Conservation (phyloP, 2,113 vertebrate species). For the Pygoscelis antarcticus region DNA sequence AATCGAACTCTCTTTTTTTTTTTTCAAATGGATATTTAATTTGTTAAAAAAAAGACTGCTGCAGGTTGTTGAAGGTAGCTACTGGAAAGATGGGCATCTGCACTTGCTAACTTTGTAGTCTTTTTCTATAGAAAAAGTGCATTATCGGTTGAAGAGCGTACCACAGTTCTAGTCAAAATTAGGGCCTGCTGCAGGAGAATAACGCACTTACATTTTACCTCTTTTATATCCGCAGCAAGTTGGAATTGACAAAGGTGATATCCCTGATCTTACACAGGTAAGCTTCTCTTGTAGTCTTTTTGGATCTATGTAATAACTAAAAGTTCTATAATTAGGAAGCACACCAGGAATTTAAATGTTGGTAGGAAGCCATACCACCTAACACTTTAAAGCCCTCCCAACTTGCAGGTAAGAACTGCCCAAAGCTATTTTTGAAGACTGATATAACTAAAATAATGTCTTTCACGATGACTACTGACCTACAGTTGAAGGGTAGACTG, state of each 20-base stretch:
- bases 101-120: not conserved
- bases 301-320: not conserved
- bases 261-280: constrained; percentile 98
- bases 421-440: not conserved
- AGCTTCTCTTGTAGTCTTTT: constrained; percentile 32
- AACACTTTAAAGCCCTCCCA: not conserved
- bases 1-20: not conserved
- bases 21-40: not conserved
- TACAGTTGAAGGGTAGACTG: not conserved
- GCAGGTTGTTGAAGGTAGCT: not conserved
- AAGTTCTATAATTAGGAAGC: not conserved
- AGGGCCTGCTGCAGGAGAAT: not conserved
- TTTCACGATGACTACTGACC: not conserved
- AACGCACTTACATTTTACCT: not conserved
- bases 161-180: not conserved
- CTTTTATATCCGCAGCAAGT: constrained; percentile 87
- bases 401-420: not conserved
- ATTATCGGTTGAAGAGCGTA: not conserved
- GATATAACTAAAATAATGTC: not conserved
- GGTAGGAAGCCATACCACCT: not conserved
- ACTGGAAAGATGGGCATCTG: not conserved
- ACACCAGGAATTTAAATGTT: not conserved
- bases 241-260: constrained; percentile 99
- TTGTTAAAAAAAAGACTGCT: not conserved
- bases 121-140: not conserved